Evolutionary conservation across 2,113 vertebrate species (phyloP).

Genomic region (Pterocles orientalis): DNA sequence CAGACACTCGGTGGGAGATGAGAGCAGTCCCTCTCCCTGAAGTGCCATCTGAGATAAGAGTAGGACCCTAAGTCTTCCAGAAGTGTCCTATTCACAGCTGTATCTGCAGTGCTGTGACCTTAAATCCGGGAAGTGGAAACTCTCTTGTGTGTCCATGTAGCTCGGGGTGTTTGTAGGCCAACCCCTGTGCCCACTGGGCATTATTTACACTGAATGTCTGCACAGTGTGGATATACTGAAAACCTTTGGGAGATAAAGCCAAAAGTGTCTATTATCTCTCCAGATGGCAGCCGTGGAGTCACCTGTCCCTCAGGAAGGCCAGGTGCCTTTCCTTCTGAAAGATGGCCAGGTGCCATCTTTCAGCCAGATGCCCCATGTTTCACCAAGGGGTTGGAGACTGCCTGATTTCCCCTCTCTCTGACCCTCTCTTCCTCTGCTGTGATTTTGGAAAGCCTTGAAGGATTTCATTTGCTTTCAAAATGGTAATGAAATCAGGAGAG

Average conservation of each 20-base stretch:
- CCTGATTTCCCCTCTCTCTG: not conserved
- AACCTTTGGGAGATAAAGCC: not conserved
- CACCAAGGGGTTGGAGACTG: not conserved
- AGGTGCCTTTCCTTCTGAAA: too few relatives aligned
- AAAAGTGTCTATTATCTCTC: not conserved
- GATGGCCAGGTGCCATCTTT: too few relatives aligned
- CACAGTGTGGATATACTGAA: not conserved
- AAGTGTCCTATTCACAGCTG: not conserved
- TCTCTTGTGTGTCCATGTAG: rapidly evolving
- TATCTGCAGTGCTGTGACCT: not conserved
- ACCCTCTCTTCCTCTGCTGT: not conserved
- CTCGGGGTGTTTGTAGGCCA: not conserved
- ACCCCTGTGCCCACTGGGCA: not conserved
- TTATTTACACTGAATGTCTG: not conserved
- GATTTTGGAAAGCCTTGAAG: not conserved
- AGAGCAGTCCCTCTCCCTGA: not conserved
- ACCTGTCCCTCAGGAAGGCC: not conserved
- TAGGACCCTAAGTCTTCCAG: not conserved
- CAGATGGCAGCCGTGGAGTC: not conserved
- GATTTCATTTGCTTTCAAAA: not conserved
- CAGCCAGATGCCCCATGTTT: not conserved
- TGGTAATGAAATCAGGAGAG: not conserved
- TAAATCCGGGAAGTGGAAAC: not conserved
- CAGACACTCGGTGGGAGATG: not conserved
- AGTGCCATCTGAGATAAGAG: not conserved